phyloP scores from a whole-genome alignment of 2,113 vertebrate genomes.

The Empidonax alnorum region DNA sequence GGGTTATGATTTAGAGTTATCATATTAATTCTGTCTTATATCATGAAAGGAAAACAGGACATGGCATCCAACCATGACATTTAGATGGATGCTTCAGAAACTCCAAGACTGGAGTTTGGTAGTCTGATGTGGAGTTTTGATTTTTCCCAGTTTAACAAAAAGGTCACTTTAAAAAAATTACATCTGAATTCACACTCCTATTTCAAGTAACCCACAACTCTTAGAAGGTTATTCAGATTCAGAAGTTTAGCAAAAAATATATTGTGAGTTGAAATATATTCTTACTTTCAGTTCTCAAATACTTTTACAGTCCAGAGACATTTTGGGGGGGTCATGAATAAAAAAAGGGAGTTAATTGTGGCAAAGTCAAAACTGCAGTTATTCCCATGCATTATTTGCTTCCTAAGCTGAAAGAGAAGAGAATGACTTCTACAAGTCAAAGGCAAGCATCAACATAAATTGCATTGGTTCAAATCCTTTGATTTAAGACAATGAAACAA shows the following conservation, averaged over 20 bases:
- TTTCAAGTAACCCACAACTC: not conserved
- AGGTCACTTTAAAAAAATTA: not conserved
- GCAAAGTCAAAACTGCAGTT: not conserved
- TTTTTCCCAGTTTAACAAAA: conserved; percentile 16
- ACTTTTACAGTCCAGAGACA: not conserved
- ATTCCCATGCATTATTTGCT: not conserved
- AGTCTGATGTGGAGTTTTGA: not conserved
- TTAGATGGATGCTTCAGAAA: conserved; percentile 12
- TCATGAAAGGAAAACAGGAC: conserved; percentile 8
- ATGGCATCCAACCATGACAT: conserved; percentile 6
- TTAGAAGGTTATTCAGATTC: not conserved
- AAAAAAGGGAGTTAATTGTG: not conserved
- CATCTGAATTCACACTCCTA: not conserved
- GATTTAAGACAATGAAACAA: not conserved
- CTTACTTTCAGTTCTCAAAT: not conserved
- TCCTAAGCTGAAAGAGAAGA: not conserved
- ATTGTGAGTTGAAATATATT: not conserved
- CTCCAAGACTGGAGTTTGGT: not conserved
- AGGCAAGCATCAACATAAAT: not conserved
- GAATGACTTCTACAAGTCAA: not conserved
- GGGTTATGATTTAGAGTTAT: not conserved
- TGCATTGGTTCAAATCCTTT: not conserved
- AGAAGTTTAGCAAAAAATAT: not conserved
- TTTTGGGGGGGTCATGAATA: not conserved
- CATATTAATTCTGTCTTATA: not conserved